Conservation (phyloP, 2,888 invertebrate genomes). For the Meganola albula region DNA sequence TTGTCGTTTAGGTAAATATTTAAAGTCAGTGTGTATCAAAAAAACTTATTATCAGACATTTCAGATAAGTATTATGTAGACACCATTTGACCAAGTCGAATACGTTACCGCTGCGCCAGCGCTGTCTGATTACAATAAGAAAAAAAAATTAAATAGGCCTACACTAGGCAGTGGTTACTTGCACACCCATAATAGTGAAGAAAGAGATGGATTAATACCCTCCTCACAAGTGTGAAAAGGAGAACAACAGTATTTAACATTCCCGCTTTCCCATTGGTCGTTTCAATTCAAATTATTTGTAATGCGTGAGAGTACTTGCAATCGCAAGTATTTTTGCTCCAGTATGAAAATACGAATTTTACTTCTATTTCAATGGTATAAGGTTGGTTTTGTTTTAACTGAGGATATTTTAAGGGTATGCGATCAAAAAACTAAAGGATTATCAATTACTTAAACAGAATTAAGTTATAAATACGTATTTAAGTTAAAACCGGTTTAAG, state of each 20-base stretch:
- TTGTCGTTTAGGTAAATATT: too few relatives aligned
- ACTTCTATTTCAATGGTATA: not conserved
- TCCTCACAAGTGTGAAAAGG: conserved; percentile 8
- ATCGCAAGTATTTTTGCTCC: conserved; percentile 18
- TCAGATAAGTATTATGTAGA: too few relatives aligned
- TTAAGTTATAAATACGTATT: not conserved
- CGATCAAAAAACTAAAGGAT: too few relatives aligned
- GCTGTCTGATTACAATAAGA: too few relatives aligned
- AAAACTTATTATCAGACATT: too few relatives aligned
- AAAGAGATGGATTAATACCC: conserved; percentile 15
- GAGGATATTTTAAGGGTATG: too few relatives aligned
- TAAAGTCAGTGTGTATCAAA: too few relatives aligned
- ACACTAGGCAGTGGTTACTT: conserved; percentile 60
- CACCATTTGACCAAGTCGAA: too few relatives aligned
- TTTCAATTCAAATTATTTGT: conserved; percentile 32
- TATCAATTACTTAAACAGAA: conserved; percentile 9
- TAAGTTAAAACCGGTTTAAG: not conserved
- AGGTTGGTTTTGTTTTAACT: conserved; percentile 1
- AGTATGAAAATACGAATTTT: conserved; percentile 9
- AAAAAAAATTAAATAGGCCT: too few relatives aligned
- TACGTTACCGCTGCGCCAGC: too few relatives aligned
- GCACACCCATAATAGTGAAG: conserved; percentile 26
- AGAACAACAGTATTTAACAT: conserved; percentile 16
- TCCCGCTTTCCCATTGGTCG: conserved; percentile 24
- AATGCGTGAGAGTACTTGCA: conserved; percentile 33